Conservation (phyloP, 2,113 vertebrate genomes). For the Mormyrus iriodes region DNA sequence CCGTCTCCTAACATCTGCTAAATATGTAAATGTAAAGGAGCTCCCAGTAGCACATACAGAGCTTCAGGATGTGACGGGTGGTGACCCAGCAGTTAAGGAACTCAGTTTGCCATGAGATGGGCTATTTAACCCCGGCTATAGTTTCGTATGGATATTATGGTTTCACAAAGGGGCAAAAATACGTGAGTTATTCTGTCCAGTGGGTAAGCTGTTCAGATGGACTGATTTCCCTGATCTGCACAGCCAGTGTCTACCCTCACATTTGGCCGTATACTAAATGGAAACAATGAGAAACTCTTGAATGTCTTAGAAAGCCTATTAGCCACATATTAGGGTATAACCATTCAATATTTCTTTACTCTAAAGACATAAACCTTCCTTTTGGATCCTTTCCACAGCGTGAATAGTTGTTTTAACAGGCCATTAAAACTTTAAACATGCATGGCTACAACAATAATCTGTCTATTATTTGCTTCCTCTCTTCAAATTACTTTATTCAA, state of each 20-base stretch:
- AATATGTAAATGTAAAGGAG: not conserved
- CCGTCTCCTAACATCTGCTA: not conserved
- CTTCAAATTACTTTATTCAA: slow-evolving; percentile 8
- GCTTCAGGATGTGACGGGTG: not conserved
- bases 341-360: slow-evolving; percentile 35
- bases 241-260: not conserved
- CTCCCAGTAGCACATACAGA: not conserved
- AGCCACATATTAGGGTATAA: slow-evolving; percentile 30
- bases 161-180: not conserved
- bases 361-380: slow-evolving; percentile 30
- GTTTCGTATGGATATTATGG: not conserved
- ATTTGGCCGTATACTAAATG: not conserved
- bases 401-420: slow-evolving; percentile 42
- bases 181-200: too few relatives aligned
- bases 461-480: slow-evolving; percentile 16
- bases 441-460: slow-evolving; percentile 40
- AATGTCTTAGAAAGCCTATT: not conserved
- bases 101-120: not conserved
- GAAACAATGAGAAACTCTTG: not conserved
- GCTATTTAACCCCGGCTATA: not conserved
- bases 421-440: slow-evolving; percentile 47
- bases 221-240: not conserved
- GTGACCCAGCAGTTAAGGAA: not conserved
- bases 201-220: too few relatives aligned
- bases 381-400: slow-evolving; percentile 30